Evolutionary conservation across 2,888 invertebrate species (phyloP).

Genomic region (Clivina fossor): DNA sequence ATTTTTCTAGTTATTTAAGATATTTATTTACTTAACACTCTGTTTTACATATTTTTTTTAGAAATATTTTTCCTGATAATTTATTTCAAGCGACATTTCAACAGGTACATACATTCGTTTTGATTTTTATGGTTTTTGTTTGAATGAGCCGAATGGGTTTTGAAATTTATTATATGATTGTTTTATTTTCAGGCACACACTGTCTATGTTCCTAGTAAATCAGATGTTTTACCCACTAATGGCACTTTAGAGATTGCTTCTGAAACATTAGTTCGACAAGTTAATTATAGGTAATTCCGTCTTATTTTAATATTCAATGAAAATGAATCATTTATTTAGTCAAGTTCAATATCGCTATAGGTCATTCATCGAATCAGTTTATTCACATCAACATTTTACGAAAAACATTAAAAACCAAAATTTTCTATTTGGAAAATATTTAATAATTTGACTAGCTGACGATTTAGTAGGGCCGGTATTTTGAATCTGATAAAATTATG

Average conservation of each 20-base stretch:
- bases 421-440: background rate
- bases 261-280: slow-evolving; percentile 49
- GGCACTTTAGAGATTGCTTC: slow-evolving; percentile 37
- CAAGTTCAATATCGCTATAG: background rate
- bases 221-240: slow-evolving; percentile 49
- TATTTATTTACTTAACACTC: slow-evolving; percentile 18
- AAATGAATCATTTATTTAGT: slow-evolving; percentile 6
- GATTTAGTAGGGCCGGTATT: too few species aligned
- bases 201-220: slow-evolving; percentile 63
- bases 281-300: slow-evolving; percentile 47
- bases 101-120: slow-evolving; percentile 58
- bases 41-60: slow-evolving; percentile 60
- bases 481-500: too few species aligned
- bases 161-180: slow-evolving; percentile 2
- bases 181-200: slow-evolving; percentile 64
- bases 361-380: background rate
- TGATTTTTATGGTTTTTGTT: background rate
- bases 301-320: too few species aligned
- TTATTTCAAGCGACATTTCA: slow-evolving; percentile 88
- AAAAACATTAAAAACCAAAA: slow-evolving; percentile 11
- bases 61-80: slow-evolving; percentile 91
- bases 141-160: background rate
- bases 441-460: too few species aligned
- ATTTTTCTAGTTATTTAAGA: slow-evolving; percentile 41
- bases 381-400: slow-evolving; percentile 5